phyloP scores from a whole-genome alignment of 2,888 invertebrate species.

The Itoplectis maculator region DNA sequence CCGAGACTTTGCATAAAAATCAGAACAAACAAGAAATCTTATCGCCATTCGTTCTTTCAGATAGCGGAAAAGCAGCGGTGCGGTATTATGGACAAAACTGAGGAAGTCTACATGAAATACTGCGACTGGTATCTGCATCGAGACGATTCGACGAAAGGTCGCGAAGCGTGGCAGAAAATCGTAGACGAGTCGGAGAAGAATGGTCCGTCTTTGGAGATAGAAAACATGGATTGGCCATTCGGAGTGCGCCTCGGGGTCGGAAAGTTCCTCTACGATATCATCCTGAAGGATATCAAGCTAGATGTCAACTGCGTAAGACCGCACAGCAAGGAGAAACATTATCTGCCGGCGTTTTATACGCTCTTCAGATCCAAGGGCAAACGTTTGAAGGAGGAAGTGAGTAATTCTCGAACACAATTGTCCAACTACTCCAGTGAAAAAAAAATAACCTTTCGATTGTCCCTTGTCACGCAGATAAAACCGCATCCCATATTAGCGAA shows the following conservation, averaged over 20 bases:
- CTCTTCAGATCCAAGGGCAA: constrained; percentile 90
- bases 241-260: constrained; percentile 89
- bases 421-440: too few relatives aligned
- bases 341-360: constrained; percentile 91
- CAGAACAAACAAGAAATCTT: not conserved
- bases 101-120: constrained; percentile 87
- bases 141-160: constrained; percentile 79
- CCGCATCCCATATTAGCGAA: constrained; percentile 92
- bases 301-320: constrained; percentile 88
- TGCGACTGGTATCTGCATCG: constrained; percentile 88
- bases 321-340: constrained; percentile 81
- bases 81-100: constrained; percentile 89
- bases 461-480: constrained; percentile 85
- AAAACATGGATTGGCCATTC: constrained; percentile 89
- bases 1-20: not conserved
- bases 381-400: constrained; percentile 88
- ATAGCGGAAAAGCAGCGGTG: constrained; percentile 88
- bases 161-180: constrained; percentile 91
- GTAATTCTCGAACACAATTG: not conserved
- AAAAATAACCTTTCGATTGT: not conserved
- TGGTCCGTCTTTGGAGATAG: constrained; percentile 84
- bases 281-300: constrained; percentile 94
- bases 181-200: constrained; percentile 83
- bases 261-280: constrained; percentile 94
- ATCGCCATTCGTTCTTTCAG: constrained; percentile 76